These are phyloP conservation scores for Hippocampus barbouri DNA, from an alignment of 2,113 vertebrate genomes.

Conservation along the genomic window DNA sequence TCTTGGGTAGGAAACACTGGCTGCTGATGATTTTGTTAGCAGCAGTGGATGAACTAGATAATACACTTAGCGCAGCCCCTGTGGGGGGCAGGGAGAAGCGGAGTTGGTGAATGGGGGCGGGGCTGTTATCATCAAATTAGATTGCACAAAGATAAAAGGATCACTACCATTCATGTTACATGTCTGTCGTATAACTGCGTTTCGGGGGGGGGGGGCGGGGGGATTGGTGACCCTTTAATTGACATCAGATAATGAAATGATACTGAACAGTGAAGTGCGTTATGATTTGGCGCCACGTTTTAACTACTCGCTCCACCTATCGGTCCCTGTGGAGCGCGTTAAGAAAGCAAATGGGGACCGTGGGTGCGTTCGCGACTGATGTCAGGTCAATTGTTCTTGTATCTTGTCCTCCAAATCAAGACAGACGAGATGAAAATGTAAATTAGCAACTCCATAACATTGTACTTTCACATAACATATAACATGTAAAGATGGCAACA, in stretches of 20 bases:
- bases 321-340: too few species aligned
- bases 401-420: too few species aligned
- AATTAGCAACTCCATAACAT: too few species aligned
- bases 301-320: too few species aligned
- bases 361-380: too few species aligned
- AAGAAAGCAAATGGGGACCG: too few species aligned
- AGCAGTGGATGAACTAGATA: conserved; percentile 64
- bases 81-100: conserved; percentile 29
- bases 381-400: too few species aligned
- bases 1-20: conserved; percentile 43
- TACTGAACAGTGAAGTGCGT: conserved; percentile 19
- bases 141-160: conserved; percentile 60
- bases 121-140: conserved; percentile 56
- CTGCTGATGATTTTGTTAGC: conserved; percentile 55
- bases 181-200: conserved; percentile 41
- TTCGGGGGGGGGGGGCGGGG: conserved; percentile 33
- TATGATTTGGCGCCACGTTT: not conserved
- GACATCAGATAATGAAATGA: conserved; percentile 45
- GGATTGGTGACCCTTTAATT: conserved; percentile 19
- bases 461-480: too few species aligned
- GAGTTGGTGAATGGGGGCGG: not conserved
- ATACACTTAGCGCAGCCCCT: conserved; percentile 59
- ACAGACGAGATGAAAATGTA: too few species aligned
- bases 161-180: conserved; percentile 44
- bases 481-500: too few species aligned